These are phyloP conservation scores for Catajapyx aquilonaris DNA, from an alignment of 1,140 invertebrate genomes.

Conservation along the genomic window DNA sequence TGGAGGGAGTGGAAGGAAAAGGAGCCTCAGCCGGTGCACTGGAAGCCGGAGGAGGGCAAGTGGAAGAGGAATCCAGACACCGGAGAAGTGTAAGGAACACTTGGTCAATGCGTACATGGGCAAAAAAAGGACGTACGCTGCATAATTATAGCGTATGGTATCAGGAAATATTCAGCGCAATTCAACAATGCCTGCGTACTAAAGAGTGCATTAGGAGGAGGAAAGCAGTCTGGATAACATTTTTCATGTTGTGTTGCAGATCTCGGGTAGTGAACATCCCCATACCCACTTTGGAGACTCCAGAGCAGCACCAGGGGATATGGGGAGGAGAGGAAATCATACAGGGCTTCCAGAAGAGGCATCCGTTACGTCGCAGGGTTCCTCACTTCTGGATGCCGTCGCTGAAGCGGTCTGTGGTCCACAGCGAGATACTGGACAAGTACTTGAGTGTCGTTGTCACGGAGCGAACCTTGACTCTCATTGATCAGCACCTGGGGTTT, in stretches of 20 bases:
- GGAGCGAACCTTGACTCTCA: conserved; percentile 50
- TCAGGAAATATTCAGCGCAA: conserved; percentile 1
- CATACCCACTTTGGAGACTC: conserved; percentile 53
- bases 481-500: conserved; percentile 79
- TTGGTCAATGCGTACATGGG: not conserved
- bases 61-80: conserved; percentile 49
- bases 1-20: conserved; percentile 61
- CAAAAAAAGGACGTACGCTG: not conserved
- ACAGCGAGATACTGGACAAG: conserved; percentile 81
- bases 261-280: conserved; percentile 49
- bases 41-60: conserved; percentile 45
- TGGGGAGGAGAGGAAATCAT: conserved; percentile 95
- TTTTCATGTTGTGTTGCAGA: conserved; percentile 16
- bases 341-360: conserved; percentile 60
- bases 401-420: conserved; percentile 56
- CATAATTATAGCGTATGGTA: not conserved
- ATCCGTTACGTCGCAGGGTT: conserved; percentile 31
- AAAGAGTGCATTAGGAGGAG: not conserved
- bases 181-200: not conserved
- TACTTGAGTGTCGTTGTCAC: conserved; percentile 66
- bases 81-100: conserved; percentile 37
- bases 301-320: conserved; percentile 62
- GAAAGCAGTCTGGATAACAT: not conserved
- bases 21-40: conserved; percentile 62
- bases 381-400: conserved; percentile 73